Evolutionary conservation across 1,140 invertebrate species (phyloP).

Genomic region (Drosophila parabipectinata): DNA sequence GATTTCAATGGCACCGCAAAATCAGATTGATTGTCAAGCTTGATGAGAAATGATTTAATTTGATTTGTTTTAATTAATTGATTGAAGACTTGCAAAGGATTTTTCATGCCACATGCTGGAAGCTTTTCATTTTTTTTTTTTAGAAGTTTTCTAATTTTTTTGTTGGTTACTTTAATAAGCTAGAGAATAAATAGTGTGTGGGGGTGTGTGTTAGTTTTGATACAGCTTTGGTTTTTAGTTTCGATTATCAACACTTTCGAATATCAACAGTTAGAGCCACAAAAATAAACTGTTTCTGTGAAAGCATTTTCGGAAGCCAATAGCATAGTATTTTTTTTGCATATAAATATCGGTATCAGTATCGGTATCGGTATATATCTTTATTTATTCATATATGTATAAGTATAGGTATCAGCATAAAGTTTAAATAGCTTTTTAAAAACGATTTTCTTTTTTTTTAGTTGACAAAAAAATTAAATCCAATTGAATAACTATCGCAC

Average conservation of each 20-base stretch:
- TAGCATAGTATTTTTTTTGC: constrained; percentile 11
- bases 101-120: constrained; percentile 21
- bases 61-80: neutral
- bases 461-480: constrained; percentile 38
- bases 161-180: neutral
- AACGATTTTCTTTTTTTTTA: neutral
- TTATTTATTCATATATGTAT: constrained; percentile 25
- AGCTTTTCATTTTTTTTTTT: neutral
- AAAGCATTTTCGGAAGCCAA: constrained; percentile 28
- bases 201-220: neutral
- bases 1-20: constrained; percentile 26
- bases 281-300: constrained; percentile 29
- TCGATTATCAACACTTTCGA: constrained; percentile 61
- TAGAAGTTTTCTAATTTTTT: neutral
- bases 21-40: constrained; percentile 45
- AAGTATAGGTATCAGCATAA: constrained; percentile 35
- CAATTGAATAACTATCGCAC: constrained; percentile 34
- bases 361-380: constrained; percentile 11
- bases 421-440: constrained; percentile 9
- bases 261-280: constrained; percentile 60
- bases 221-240: neutral
- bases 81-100: neutral
- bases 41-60: constrained; percentile 7
- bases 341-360: constrained; percentile 21
- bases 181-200: constrained; percentile 1